Base-by-base conservation (phyloP, 2,888 invertebrate species). In the Cerceris ruficornis region DNA sequence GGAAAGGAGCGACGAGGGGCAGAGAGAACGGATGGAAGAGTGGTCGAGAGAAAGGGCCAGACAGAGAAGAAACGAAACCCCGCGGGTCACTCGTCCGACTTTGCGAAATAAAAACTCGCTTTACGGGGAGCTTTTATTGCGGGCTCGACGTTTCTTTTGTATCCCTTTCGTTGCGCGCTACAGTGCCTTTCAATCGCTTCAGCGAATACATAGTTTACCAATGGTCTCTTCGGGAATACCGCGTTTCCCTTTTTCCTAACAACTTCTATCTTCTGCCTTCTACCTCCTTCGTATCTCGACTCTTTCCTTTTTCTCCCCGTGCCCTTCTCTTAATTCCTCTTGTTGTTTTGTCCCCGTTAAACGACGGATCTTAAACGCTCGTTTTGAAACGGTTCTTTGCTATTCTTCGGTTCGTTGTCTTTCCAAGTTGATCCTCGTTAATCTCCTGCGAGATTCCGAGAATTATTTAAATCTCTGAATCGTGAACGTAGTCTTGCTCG, bases 21-120 rank as follows among this genome's bases (percentile, higher is more conserved):
- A 46, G 2, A 11, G 49, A 14, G 54, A 28, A 58, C 17, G 69
- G 67, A 64, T 52, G 61, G 58, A 62, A 66, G 66, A 59, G 59
- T n/a, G 49, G 62, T 62, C 49, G 43, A 59, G 67, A 67, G 75
- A 75, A 70, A 69, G 59, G 49, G 17, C 13, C 64, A 62, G 49
- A 69, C 41, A 59, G 70, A 74, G 78, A 82, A 80, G 81, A 70
- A 82, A 81, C 77, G 85, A 85, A 83, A 84, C 86, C 87, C 87
- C 81, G 84, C 87, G 88, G 89, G 89, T 88, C 86, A 88, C 88
- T 90, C 86, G 86, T 75, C 83, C 88, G 87, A 89, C 89, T 90
- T 89, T 89, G 87, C 86, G 87, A 91, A 91, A 90, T 90, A 91
- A 91, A 90, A 91, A 89, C 89, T 88, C 88, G 87, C 89, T 90